Conservation (phyloP, 1,140 invertebrate species). For the Brachionus angularis region DNA sequence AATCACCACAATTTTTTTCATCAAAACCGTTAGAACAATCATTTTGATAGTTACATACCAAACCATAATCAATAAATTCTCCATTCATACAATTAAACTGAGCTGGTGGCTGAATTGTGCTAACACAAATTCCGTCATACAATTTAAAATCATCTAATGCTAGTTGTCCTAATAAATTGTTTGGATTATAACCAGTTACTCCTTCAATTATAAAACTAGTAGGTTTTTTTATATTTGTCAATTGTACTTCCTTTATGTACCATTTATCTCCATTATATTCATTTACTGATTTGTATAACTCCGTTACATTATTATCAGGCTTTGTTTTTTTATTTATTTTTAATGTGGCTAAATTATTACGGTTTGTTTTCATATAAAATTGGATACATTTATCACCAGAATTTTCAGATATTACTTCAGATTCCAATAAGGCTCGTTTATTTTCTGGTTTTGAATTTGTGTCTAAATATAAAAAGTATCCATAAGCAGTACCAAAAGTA, state of each 20-base stretch:
- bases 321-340: neutral
- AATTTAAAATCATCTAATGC: constrained; percentile 49
- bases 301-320: neutral
- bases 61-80: constrained; percentile 29
- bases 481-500: constrained; percentile 17
- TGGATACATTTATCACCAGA: constrained; percentile 21
- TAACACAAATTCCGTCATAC: constrained; percentile 46
- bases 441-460: neutral
- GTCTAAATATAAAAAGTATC: constrained; percentile 21
- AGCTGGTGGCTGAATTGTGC: constrained; percentile 16
- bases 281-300: neutral
- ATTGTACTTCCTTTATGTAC: constrained; percentile 6
- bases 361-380: constrained; percentile 27
- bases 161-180: constrained; percentile 47
- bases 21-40: constrained; percentile 53
- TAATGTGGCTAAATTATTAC: constrained; percentile 6
- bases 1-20: constrained; percentile 53
- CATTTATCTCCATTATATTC: constrained; percentile 2
- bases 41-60: constrained; percentile 52
- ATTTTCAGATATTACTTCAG: constrained; percentile 1
- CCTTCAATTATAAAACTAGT: constrained; percentile 41
- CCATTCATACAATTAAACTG: constrained; percentile 48
- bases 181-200: constrained; percentile 44
- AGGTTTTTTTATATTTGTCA: neutral
- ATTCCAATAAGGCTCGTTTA: constrained; percentile 33